Percentiles rank a stretch among this genome's conserved stretches.
phyloP scores from a whole-genome alignment of 1,140 invertebrate species.

The Chironomus tepperi region DNA sequence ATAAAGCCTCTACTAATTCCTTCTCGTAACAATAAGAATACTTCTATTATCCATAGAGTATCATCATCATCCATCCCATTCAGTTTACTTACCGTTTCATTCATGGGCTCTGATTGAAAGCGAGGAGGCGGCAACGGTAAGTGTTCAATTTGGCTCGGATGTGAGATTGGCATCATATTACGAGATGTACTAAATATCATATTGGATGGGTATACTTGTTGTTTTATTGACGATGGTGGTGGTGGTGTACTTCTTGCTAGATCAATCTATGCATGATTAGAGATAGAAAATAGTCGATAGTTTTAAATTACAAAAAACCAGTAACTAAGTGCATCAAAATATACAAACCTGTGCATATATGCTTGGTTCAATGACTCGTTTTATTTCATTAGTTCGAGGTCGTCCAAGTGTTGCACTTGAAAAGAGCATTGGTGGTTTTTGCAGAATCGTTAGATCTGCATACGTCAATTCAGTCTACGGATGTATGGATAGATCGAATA shows the following conservation, averaged over 20 bases:
- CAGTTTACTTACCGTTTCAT: constrained; percentile 1
- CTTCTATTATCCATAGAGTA: neutral
- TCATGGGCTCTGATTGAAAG: neutral
- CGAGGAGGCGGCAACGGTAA: neutral
- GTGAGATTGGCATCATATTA: neutral
- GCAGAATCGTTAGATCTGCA: constrained; percentile 46
- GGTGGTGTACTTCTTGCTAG: constrained; percentile 16
- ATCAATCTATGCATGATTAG: neutral
- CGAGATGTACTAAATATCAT: constrained; percentile 17
- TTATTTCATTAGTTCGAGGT: constrained; percentile 40
- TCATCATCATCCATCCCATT: no score
- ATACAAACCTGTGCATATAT: constrained; percentile 50
- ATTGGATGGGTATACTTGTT: constrained; percentile 14
- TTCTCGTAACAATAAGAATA: neutral
- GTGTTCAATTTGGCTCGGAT: constrained; percentile 16
- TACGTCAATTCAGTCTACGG: constrained; percentile 49
- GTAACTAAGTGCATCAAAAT: neutral
- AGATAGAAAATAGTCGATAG: no score
- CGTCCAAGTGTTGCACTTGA: constrained; percentile 45
- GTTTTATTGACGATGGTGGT: constrained; percentile 5
- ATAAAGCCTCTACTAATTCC: no score
- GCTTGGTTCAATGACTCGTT: constrained; percentile 43
- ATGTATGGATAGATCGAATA: neutral
- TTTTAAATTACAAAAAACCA: neutral
- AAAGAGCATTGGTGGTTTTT: constrained; percentile 42